These are phyloP conservation scores for Crotalus viridis DNA, from an alignment of 2,113 vertebrate species.

Conservation along the genomic window DNA sequence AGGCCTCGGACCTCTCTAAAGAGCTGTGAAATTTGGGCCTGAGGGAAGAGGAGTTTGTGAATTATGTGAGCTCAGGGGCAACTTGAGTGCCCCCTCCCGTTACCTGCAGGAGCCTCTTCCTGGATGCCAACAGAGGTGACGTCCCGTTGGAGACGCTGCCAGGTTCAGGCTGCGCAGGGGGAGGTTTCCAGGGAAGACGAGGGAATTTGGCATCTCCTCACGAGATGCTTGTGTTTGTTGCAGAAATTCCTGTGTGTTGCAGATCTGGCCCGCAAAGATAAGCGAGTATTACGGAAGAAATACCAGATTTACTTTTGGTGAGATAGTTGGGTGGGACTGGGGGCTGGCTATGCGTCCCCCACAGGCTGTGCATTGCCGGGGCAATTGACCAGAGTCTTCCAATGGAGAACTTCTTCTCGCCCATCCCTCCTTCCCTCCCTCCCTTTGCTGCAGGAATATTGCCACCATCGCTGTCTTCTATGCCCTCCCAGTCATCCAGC, in stretches of 20 bases:
- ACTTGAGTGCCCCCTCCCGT: not conserved
- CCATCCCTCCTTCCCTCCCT: not conserved
- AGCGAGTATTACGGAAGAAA: slow-evolving; percentile 91
- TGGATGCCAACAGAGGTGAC: not conserved
- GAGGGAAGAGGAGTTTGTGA: not conserved
- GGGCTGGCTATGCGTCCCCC: not conserved
- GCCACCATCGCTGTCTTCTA: slow-evolving; percentile 96
- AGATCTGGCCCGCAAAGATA: slow-evolving; percentile 92
- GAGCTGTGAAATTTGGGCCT: not conserved
- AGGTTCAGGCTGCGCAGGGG: not conserved
- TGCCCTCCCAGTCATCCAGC: slow-evolving; percentile 90
- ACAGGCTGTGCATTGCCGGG: rapidly evolving
- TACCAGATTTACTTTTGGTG: slow-evolving; percentile 99
- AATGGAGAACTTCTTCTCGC: not conserved
- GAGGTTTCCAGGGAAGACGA: not conserved
- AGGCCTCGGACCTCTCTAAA: not conserved
- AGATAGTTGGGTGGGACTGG: slow-evolving; percentile 42
- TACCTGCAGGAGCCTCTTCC: not conserved
- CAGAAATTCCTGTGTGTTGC: slow-evolving; percentile 93
- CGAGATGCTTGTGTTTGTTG: not conserved
- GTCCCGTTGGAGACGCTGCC: not conserved
- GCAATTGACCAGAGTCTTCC: not conserved
- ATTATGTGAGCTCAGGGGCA: not conserved
- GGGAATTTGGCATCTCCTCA: no score
- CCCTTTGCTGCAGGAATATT: slow-evolving; percentile 82